phyloP scores from a whole-genome alignment of 2,888 invertebrate genomes.

The Tridacna crocea region DNA sequence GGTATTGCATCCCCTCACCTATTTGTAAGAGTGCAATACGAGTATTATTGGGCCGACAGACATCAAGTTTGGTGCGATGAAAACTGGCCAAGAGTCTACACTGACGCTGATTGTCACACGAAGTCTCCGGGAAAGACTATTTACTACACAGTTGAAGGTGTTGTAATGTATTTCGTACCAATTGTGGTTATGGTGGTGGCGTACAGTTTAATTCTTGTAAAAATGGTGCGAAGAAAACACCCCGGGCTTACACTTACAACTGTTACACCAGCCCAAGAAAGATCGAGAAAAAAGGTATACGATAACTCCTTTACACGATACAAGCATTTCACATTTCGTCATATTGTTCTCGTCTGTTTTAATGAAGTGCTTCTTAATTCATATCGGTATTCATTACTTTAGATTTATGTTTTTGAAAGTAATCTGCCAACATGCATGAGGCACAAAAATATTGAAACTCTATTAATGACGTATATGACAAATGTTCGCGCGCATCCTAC shows the following conservation, averaged over 20 bases:
- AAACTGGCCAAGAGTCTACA: slow-evolving; percentile 72
- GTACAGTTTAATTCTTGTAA: slow-evolving; percentile 72
- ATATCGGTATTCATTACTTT: too few species aligned
- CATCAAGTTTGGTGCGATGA: slow-evolving; percentile 76
- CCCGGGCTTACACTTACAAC: slow-evolving; percentile 64
- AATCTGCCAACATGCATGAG: too few species aligned
- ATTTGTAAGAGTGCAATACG: slow-evolving; percentile 61
- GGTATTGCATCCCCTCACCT: slow-evolving; percentile 75
- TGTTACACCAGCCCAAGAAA: slow-evolving; percentile 63
- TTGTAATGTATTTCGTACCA: slow-evolving; percentile 79
- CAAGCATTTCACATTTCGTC: too few species aligned
- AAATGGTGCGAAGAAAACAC: slow-evolving; percentile 64
- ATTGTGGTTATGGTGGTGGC: slow-evolving; percentile 75
- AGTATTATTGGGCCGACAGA: slow-evolving; percentile 69
- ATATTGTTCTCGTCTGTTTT: too few species aligned
- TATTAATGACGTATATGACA: too few species aligned
- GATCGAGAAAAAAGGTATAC: slow-evolving; percentile 72
- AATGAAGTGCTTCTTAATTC: too few species aligned
- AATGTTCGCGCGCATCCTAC: too few species aligned
- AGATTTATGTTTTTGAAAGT: too few species aligned
- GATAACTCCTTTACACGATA: too few species aligned
- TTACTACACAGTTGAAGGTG: slow-evolving; percentile 73
- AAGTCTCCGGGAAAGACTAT: slow-evolving; percentile 55
- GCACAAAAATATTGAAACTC: too few species aligned
- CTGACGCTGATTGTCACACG: slow-evolving; percentile 52